Evolutionary conservation across 2,113 vertebrate genomes (phyloP).

Genomic region (Prochilodus magdalenae): DNA sequence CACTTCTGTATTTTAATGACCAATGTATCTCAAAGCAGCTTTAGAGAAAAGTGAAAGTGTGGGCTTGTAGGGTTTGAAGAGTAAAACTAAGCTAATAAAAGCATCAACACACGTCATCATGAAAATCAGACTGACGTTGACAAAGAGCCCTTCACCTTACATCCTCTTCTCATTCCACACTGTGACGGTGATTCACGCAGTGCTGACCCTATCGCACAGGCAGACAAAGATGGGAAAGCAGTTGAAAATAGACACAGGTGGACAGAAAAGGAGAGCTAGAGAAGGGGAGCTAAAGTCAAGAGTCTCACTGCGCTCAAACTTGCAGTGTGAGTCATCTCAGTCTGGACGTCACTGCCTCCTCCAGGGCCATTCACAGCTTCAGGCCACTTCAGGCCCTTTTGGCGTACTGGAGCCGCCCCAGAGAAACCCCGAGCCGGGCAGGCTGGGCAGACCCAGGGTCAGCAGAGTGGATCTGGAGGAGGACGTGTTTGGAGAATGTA

Average conservation of each 20-base stretch:
- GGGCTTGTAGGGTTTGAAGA: not conserved
- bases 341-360: slow-evolving; percentile 53
- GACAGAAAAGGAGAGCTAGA: slow-evolving; percentile 27
- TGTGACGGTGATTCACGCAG: slow-evolving; percentile 11
- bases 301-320: slow-evolving; percentile 26
- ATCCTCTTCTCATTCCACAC: slow-evolving; percentile 7
- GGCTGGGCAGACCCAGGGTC: slow-evolving; percentile 22
- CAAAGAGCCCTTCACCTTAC: slow-evolving; percentile 27
- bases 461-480: slow-evolving; percentile 20
- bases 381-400: slow-evolving; percentile 4
- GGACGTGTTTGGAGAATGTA: slow-evolving; percentile 8
- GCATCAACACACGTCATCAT: not conserved
- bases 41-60: too few species aligned
- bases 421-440: slow-evolving; percentile 1
- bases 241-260: not conserved
- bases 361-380: slow-evolving; percentile 40
- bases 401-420: not conserved
- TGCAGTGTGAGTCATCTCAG: slow-evolving; percentile 45
- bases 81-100: slow-evolving; percentile 9
- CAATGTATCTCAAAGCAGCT: not conserved
- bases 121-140: not conserved
- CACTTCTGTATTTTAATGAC: too few species aligned
- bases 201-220: slow-evolving; percentile 21
- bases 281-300: slow-evolving; percentile 45
- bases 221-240: not conserved